Evolutionary conservation across 2,113 vertebrate species (phyloP).

Genomic region (Nettapus auritus): DNA sequence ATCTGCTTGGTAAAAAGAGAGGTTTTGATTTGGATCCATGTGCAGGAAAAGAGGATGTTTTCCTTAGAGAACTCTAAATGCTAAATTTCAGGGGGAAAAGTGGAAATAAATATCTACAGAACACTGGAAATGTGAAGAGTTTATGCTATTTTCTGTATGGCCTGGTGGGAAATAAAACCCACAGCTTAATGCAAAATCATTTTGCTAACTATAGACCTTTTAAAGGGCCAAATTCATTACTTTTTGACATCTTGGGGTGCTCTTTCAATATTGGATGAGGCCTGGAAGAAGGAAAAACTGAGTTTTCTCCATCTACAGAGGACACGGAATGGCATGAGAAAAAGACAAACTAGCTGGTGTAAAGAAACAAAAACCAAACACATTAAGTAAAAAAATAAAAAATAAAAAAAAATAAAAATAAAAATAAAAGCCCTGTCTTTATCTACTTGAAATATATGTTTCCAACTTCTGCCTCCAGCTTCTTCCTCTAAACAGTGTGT

Average conservation of each 20-base stretch:
- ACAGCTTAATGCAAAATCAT: not conserved
- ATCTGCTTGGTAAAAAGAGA: not conserved
- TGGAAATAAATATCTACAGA: not conserved
- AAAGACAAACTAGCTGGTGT: not conserved
- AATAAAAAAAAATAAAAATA: not conserved
- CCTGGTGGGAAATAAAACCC: not conserved
- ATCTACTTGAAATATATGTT: not conserved
- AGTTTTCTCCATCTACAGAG: not conserved
- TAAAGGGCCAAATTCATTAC: not conserved
- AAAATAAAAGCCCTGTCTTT: not conserved
- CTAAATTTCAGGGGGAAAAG: not conserved
- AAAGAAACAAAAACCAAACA: not conserved
- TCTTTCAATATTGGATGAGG: not conserved
- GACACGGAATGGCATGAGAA: not conserved
- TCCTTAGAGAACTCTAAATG: not conserved
- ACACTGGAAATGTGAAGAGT: not conserved
- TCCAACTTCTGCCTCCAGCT: not conserved
- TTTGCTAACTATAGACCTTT: not conserved
- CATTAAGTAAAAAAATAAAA: not conserved
- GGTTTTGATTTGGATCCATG: not conserved
- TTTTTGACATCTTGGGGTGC: not conserved
- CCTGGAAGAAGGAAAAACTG: not conserved
- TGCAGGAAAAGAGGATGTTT: not conserved
- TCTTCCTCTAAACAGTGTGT: not conserved
- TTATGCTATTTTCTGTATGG: not conserved